Conservation (phyloP, 1,140 invertebrate genomes). For the Macrosteles quadrilineatus region DNA sequence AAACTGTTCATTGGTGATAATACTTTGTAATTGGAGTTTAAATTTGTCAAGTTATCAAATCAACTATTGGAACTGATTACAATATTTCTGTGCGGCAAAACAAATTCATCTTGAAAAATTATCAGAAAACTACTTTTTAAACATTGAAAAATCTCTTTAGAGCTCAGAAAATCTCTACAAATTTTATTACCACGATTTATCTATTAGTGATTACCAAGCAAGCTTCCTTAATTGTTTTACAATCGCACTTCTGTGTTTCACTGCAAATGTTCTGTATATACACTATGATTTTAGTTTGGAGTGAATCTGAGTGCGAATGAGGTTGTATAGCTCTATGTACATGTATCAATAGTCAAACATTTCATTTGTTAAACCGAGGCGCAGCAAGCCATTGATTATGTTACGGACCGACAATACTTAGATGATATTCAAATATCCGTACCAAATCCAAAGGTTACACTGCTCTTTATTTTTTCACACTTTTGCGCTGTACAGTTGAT, state of each 20-base stretch:
- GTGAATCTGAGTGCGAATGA: constrained; percentile 29
- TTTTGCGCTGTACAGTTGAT: constrained; percentile 14
- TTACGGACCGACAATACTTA: constrained; percentile 34
- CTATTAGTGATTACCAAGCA: no score
- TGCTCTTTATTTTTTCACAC: constrained; percentile 26
- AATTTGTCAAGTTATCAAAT: no score
- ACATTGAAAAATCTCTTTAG: no score
- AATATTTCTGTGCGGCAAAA: no score
- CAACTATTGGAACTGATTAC: no score
- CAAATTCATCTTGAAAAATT: no score
- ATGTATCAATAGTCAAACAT: constrained; percentile 29
- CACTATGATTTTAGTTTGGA: constrained; percentile 28
- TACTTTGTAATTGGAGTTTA: no score
- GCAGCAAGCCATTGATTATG: constrained; percentile 1
- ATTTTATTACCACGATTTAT: no score
- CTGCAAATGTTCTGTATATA: constrained; percentile 34
- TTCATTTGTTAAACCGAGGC: constrained; percentile 26
- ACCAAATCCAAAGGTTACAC: constrained; percentile 27
- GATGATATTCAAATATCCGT: constrained; percentile 29
- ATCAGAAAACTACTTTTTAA: no score
- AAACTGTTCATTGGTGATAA: background rate
- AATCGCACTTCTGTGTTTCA: constrained; percentile 6
- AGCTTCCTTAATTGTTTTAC: no score
- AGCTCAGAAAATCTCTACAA: no score
- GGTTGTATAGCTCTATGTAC: constrained; percentile 33